Conservation (phyloP, 2,888 invertebrate species). For the Malachius bipustulatus region DNA sequence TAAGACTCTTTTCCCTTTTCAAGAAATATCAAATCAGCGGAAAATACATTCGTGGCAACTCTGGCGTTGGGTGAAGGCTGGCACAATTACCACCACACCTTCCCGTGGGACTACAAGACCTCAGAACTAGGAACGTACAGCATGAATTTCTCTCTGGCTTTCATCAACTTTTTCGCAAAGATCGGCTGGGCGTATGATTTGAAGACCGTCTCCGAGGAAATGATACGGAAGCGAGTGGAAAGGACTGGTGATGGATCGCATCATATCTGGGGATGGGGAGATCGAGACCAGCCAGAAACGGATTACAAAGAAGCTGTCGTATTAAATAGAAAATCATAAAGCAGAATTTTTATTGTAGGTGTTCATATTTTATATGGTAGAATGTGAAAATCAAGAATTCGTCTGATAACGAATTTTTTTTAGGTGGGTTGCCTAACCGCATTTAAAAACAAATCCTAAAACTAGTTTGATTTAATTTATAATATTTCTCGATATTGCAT, state of each 20-base stretch:
- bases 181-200: slow-evolving; percentile 82
- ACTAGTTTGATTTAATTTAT: too few relatives aligned
- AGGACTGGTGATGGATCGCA: slow-evolving; percentile 28
- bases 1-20: slow-evolving; percentile 12
- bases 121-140: slow-evolving; percentile 64
- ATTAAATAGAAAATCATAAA: slow-evolving; percentile 24
- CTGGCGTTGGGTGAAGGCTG: slow-evolving; percentile 67
- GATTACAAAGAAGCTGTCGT: slow-evolving; percentile 30
- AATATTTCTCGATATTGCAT: too few relatives aligned
- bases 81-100: slow-evolving; percentile 80
- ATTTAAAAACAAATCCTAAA: too few relatives aligned
- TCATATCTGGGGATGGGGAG: slow-evolving; percentile 71
- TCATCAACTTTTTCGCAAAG: slow-evolving; percentile 70
- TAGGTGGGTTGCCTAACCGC: too few relatives aligned
- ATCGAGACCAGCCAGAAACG: slow-evolving; percentile 47
- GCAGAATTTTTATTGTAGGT: too few relatives aligned
- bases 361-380: too few relatives aligned
- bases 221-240: slow-evolving; percentile 54
- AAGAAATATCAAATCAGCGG: slow-evolving; percentile 56
- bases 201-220: slow-evolving; percentile 62
- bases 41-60: slow-evolving; percentile 56
- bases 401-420: too few relatives aligned
- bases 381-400: too few relatives aligned
- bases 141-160: slow-evolving; percentile 60
- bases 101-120: slow-evolving; percentile 79